Base-by-base conservation (phyloP, 2,888 invertebrate genomes). In the Microctonus aethiopoides region DNA sequence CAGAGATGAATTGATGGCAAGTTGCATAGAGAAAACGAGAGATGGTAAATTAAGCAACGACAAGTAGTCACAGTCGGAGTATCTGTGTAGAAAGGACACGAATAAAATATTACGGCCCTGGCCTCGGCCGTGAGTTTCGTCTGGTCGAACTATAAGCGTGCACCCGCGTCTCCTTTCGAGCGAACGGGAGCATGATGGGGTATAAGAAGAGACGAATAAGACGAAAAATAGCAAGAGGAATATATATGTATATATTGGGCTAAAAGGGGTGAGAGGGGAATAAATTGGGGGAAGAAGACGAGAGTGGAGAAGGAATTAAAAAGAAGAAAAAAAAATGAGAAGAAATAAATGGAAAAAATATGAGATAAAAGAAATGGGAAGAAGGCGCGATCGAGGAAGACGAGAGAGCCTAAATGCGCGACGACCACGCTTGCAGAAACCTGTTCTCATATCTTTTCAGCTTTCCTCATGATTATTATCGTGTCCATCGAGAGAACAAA, bases 341-440 rank as follows among this genome's bases (percentile, higher is more conserved):
- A 16, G 16, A 16, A 46, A 46, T 16, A 46, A 6, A 46, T 16
- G 9, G n/a, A n/a, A n/a, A 46, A 46, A 46, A 46, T 46, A 46
- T 9, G 9, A 46, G 46, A 46, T 46, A 46, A 16, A 46, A 46
- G 46, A 46, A 6, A 46, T 46, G 9, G 22, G 51, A 10, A 51
- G 41, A 32, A 51, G 46, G 54, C 34, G 62, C 36, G 51, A 69
- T 3, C 7, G 62, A 32, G 46, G n/a, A 24, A 65, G 70, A 66
- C 66, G 70, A 54, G 39, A 41, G 59, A 54, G 46, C 24, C 24
- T 16, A 52, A 39, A 24, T 39, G 22, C 41, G 67, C 51, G 34
- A 61, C 52, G 60, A 65, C 39, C 75, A 70, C 68, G 73, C 70
- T 75, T 79, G 81, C 83, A 83, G 81, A 85, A 85, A 85, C 85